Evolutionary conservation across 2,797 vertebrate species (phyloP).

Genomic region (Gambelia wislizenii): DNA sequence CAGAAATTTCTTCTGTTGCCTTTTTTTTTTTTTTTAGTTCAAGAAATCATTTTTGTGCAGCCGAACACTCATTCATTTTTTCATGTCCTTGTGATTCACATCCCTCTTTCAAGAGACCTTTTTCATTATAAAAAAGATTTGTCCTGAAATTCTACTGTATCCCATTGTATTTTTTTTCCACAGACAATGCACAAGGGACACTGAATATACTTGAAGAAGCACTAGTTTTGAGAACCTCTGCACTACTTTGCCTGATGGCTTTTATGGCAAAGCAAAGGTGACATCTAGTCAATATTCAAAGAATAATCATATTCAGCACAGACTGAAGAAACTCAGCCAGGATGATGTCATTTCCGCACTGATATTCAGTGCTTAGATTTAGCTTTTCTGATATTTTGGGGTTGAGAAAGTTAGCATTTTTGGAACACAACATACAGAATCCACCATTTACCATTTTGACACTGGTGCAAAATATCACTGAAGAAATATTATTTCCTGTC

Average conservation of each 20-base stretch:
- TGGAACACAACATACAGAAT: too few relatives aligned
- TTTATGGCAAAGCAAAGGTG: constrained; percentile 2
- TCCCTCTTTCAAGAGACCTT: neutral
- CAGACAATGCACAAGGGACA: neutral
- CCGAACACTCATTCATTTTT: constrained; percentile 1
- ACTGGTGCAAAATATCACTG: neutral
- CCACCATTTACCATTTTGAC: too few relatives aligned
- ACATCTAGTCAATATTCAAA: constrained; percentile 33
- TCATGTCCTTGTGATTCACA: neutral
- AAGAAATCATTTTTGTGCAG: constrained; percentile 30
- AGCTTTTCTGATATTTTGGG: neutral
- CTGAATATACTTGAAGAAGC: constrained; percentile 34
- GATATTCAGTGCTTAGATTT: neutral
- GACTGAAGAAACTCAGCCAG: neutral
- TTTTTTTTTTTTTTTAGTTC: neutral
- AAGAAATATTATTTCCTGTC: too few relatives aligned
- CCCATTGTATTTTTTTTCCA: neutral
- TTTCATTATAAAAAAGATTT: neutral
- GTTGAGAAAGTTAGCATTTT: too few relatives aligned
- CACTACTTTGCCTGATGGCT: constrained; percentile 19
- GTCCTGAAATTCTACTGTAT: constrained; percentile 16
- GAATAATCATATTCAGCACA: constrained; percentile 3
- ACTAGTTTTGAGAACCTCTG: constrained; percentile 25
- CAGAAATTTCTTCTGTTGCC: constrained; percentile 15
- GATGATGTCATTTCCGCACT: neutral